Percentiles rank a stretch among this genome's conserved stretches.
Evolutionary conservation across 2,113 vertebrate genomes (phyloP).

Genomic region (Anser brachyrhynchus): DNA sequence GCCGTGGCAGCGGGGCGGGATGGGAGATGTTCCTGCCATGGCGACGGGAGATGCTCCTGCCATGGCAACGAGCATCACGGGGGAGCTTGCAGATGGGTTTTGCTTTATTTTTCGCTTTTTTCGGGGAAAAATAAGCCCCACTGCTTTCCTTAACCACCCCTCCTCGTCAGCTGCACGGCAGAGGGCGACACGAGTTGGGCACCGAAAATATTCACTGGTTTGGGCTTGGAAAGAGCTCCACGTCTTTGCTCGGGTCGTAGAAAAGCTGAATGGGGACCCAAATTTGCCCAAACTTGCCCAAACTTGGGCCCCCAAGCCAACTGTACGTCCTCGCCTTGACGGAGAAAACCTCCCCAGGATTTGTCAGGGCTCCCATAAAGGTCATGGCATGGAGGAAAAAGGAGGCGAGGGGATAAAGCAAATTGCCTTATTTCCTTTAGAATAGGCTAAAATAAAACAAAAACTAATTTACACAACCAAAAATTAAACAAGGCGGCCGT

Average conservation of each 20-base stretch:
- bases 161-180: fast-evolving
- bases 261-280: not conserved
- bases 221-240: not conserved
- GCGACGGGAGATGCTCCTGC: not conserved
- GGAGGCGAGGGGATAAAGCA: not conserved
- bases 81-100: not conserved
- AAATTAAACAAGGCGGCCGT: not conserved
- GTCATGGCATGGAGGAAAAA: too few relatives aligned
- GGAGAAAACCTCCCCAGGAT: not conserved
- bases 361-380: not conserved
- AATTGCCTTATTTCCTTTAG: not conserved
- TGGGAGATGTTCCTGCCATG: not conserved
- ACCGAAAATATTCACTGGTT: not conserved
- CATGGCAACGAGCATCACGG: not conserved
- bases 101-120: not conserved
- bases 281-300: not conserved
- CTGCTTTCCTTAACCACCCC: not conserved
- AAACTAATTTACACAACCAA: not conserved
- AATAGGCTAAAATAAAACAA: not conserved
- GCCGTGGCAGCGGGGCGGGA: not conserved
- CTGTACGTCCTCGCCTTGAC: too few relatives aligned
- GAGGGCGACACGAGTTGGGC: not conserved
- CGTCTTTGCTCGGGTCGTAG: not conserved
- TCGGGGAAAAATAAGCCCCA: not conserved
- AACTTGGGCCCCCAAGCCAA: not conserved